phyloP scores from a whole-genome alignment of 2,797 vertebrate genomes.

The Mionectes olivaceus region DNA sequence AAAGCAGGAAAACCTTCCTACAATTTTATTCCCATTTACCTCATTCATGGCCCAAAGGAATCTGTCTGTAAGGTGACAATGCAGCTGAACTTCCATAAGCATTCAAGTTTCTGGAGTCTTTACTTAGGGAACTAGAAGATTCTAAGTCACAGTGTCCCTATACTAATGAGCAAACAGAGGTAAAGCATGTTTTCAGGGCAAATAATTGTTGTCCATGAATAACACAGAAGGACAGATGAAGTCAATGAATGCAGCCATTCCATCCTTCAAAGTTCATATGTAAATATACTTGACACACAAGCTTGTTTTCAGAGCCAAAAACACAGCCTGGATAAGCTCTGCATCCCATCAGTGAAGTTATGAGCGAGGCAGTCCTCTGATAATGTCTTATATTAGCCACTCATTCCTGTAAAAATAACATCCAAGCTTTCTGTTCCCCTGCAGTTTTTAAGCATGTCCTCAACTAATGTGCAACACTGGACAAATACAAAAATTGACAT shows the following conservation, averaged over 20 bases:
- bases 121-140: neutral
- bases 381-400: neutral
- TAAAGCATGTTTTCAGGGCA: neutral
- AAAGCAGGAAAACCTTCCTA: neutral
- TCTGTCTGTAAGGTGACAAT: neutral
- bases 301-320: neutral
- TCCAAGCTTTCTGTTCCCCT: neutral
- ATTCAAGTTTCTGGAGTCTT: neutral
- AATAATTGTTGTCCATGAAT: neutral
- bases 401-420: neutral
- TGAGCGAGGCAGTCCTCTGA: neutral
- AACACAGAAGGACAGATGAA: neutral
- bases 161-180: neutral
- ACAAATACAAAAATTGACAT: neutral
- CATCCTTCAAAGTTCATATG: neutral
- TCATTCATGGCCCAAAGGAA: conserved; percentile 2
- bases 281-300: neutral
- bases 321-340: neutral
- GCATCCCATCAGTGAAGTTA: neutral
- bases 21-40: conserved; percentile 7
- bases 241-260: neutral
- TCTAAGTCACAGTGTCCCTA: neutral
- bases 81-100: neutral
- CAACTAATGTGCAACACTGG: neutral
- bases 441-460: neutral